Conservation (phyloP, 2,797 vertebrate species). For the Adelosebastes latens region DNA sequence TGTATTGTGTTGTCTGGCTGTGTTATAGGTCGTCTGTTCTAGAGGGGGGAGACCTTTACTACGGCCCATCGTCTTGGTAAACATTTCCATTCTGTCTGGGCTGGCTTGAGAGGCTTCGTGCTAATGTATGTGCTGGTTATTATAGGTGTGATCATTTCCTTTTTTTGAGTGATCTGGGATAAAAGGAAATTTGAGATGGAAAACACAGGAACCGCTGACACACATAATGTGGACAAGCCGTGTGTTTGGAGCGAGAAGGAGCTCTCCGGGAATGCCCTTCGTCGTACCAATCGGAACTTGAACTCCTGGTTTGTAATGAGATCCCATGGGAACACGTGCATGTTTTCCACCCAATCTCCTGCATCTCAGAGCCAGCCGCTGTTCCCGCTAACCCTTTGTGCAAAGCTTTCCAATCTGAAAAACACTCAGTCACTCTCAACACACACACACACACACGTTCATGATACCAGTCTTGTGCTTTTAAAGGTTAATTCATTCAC, state of each 20-base stretch:
- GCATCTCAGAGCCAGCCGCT: conserved; percentile 2
- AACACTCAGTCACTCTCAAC: not conserved
- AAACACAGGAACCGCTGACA: conserved; percentile 50
- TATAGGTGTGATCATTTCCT: conserved; percentile 27
- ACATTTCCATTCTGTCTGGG: conserved; percentile 73
- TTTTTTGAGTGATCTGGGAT: conserved; percentile 40
- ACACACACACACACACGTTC: not conserved
- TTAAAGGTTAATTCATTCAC: not conserved
- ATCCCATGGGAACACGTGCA: conserved; percentile 53
- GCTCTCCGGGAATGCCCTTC: conserved; percentile 51
- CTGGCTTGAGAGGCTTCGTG: conserved; percentile 32
- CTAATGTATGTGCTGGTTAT: conserved; percentile 21
- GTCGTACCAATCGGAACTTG: conserved; percentile 46
- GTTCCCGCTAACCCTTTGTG: conserved; percentile 28
- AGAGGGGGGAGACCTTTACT: conserved; percentile 55
- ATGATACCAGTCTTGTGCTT: not conserved
- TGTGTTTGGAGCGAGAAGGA: conserved; percentile 29
- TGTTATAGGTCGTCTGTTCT: conserved; percentile 64
- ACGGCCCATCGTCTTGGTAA: conserved; percentile 67
- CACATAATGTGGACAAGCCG: conserved; percentile 9
- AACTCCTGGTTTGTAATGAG: conserved; percentile 63
- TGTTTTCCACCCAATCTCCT: conserved; percentile 55
- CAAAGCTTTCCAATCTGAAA: conserved; percentile 23
- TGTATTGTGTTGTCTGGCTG: conserved; percentile 77
- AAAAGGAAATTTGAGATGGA: conserved; percentile 36